A percentile compares a stretch with the other conserved stretches of the same genome.
These are phyloP conservation scores for Hipposideros armiger DNA, from an alignment of 2,113 vertebrate species.

Conservation along the genomic window DNA sequence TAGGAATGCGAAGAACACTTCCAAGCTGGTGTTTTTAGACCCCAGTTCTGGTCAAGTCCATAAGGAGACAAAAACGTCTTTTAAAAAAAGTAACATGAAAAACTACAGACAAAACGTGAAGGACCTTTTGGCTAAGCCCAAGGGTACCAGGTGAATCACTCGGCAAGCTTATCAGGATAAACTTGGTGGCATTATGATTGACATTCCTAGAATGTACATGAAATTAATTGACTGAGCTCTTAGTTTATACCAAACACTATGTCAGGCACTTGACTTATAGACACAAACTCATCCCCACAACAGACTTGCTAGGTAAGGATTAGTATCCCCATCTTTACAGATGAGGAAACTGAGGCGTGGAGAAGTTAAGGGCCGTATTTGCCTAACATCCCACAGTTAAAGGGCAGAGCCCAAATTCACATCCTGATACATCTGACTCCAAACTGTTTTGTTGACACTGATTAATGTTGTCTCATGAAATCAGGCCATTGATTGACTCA, in stretches of 20 bases:
- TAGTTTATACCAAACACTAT: neutral
- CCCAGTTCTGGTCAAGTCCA: slow-evolving; percentile 1
- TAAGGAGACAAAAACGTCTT: slow-evolving; percentile 71
- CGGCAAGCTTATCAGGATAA: neutral
- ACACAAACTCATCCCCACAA: neutral
- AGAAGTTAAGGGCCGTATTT: neutral
- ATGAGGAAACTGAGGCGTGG: neutral
- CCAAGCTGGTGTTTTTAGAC: slow-evolving; percentile 51
- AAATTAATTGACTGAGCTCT: neutral
- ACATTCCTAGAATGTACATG: neutral
- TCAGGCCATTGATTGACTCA: neutral
- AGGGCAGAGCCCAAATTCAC: slow-evolving; percentile 21
- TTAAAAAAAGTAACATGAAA: slow-evolving; percentile 88
- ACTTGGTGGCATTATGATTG: neutral
- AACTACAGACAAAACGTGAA: slow-evolving; percentile 81
- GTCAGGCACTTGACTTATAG: neutral
- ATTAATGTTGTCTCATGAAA: neutral
- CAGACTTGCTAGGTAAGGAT: neutral
- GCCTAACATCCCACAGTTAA: neutral
- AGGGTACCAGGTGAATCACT: slow-evolving; percentile 86
- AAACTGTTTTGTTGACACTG: neutral
- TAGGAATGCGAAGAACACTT: slow-evolving; percentile 14
- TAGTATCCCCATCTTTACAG: neutral
- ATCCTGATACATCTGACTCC: neutral
- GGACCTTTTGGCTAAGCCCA: slow-evolving; percentile 71